Evolutionary conservation across 2,797 vertebrate species (phyloP).

Genomic region (Pseudocheirus occidentalis): DNA sequence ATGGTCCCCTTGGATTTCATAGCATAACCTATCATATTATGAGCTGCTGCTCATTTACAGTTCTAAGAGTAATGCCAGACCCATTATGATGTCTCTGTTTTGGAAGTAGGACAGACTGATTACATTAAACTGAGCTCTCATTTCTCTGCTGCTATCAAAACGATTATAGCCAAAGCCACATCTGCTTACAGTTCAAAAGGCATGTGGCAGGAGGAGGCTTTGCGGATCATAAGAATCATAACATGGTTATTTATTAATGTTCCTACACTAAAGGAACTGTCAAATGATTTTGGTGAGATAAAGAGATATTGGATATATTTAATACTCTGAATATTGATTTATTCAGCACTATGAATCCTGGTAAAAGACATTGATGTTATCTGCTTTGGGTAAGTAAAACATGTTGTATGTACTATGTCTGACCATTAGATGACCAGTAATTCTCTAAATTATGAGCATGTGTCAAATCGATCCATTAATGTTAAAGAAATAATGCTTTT

Average conservation of each 20-base stretch:
- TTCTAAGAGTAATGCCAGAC: constrained; percentile 31
- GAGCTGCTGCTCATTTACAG: constrained; percentile 56
- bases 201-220: constrained; percentile 47
- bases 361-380: background rate
- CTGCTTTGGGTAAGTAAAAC: background rate
- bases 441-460: background rate
- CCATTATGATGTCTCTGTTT: constrained; percentile 34
- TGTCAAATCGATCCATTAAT: background rate
- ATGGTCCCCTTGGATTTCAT: constrained; percentile 26
- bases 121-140: constrained; percentile 64
- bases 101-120: constrained; percentile 52
- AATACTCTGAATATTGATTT: background rate
- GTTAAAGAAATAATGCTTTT: background rate
- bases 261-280: constrained; percentile 76
- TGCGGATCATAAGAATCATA: constrained; percentile 65
- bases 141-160: constrained; percentile 13
- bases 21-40: constrained; percentile 55
- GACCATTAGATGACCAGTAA: background rate
- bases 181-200: constrained; percentile 45
- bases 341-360: rapidly evolving
- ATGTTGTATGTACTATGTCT: background rate
- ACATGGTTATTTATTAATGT: constrained; percentile 65
- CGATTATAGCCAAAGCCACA: constrained; percentile 35
- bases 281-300: constrained; percentile 48
- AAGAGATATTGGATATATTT: background rate